These are phyloP conservation scores for Coregonus clupeaformis DNA, from an alignment of 2,113 vertebrate genomes.

Conservation along the genomic window DNA sequence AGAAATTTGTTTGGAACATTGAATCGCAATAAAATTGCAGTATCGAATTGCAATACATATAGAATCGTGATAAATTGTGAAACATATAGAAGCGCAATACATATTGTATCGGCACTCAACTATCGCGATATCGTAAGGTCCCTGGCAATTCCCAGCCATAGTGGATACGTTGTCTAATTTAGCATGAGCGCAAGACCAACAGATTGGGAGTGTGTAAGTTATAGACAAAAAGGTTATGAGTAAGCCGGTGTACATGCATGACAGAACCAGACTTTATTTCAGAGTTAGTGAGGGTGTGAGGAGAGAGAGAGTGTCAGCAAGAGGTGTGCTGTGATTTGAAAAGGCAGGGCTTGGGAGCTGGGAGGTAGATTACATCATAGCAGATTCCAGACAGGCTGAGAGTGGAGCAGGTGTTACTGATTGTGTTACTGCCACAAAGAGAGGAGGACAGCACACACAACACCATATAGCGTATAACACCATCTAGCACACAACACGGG, in stretches of 20 bases:
- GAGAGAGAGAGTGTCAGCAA: neutral
- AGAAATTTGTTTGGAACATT: no score
- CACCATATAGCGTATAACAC: no score
- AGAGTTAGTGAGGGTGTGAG: neutral
- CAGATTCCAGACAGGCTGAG: slow-evolving; percentile 65
- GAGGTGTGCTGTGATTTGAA: slow-evolving; percentile 8
- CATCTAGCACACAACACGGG: neutral
- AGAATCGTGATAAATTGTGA: no score
- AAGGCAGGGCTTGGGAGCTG: slow-evolving; percentile 28
- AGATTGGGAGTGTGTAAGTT: neutral
- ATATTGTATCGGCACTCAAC: no score
- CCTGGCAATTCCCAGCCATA: no score
- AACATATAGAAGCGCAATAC: no score
- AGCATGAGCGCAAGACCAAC: slow-evolving; percentile 23
- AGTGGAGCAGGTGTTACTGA: slow-evolving; percentile 65
- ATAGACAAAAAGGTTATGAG: slow-evolving; percentile 23
- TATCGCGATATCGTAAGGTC: no score
- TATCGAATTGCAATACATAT: no score
- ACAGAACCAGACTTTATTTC: no score
- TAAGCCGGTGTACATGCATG: slow-evolving; percentile 2
- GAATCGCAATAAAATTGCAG: no score
- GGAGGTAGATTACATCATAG: slow-evolving; percentile 58
- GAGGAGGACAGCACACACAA: slow-evolving; percentile 17
- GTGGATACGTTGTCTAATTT: slow-evolving; percentile 43
- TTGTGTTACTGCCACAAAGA: slow-evolving; percentile 29